Evolutionary conservation across 2,888 invertebrate species (phyloP).

Genomic region (Pilophorus perplexus): DNA sequence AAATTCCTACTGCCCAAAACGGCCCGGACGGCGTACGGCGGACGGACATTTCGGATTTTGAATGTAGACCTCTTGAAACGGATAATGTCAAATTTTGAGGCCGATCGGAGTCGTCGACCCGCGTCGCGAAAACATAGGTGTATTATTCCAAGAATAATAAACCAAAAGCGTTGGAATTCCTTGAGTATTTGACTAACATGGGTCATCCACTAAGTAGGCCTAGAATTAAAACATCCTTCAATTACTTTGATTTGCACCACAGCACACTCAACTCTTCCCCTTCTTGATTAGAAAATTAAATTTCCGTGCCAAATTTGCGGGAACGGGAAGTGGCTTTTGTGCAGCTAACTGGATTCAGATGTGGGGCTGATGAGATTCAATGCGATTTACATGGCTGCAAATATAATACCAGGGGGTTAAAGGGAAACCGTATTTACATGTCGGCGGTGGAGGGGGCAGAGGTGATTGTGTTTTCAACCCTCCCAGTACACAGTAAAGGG

Average conservation of each 20-base stretch:
- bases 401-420: conserved; percentile 33
- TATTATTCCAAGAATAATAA: too few relatives aligned
- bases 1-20: too few relatives aligned
- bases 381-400: conserved; percentile 40
- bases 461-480: conserved; percentile 1
- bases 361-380: conserved; percentile 33
- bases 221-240: conserved; percentile 6
- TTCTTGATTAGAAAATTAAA: conserved; percentile 34
- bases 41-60: too few relatives aligned
- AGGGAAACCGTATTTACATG: conserved; percentile 36
- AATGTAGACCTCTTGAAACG: too few relatives aligned
- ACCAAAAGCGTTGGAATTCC: too few relatives aligned
- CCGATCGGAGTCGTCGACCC: too few relatives aligned
- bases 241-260: conserved; percentile 16
- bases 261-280: neutral
- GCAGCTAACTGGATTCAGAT: conserved; percentile 22
- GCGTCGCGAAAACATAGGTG: too few relatives aligned
- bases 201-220: too few relatives aligned
- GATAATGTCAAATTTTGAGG: too few relatives aligned
- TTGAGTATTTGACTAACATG: too few relatives aligned
- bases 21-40: too few relatives aligned
- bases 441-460: conserved; percentile 2
- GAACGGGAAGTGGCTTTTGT: conserved; percentile 21
- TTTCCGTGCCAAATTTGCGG: neutral
- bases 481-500: too few relatives aligned